phyloP scores from a whole-genome alignment of 2,888 invertebrate species.

The Hydraecia micacea region DNA sequence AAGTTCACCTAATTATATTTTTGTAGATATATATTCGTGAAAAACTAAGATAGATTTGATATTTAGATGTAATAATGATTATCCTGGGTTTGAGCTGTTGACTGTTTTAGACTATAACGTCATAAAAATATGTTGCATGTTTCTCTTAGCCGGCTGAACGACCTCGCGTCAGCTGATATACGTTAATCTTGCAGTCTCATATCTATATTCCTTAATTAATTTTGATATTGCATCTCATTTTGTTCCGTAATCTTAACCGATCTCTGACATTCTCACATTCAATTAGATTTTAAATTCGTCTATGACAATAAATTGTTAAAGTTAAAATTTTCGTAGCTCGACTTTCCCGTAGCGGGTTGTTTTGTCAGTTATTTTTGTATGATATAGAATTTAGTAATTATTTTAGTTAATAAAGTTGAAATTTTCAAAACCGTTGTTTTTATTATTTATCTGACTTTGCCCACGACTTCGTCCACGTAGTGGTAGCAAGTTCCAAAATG shows the following conservation, averaged over 20 bases:
- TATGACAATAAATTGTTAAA: constrained; percentile 27
- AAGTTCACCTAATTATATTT: constrained; percentile 59
- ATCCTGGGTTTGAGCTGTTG: constrained; percentile 43
- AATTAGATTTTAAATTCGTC: constrained; percentile 27
- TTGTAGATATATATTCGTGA: constrained; percentile 64
- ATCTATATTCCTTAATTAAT: constrained; percentile 25
- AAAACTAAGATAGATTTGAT: constrained; percentile 48
- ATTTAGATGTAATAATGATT: constrained; percentile 46
- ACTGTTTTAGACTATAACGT: constrained; percentile 34
- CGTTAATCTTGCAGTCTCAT: constrained; percentile 33
- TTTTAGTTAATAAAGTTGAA: constrained; percentile 82
- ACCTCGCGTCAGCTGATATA: constrained; percentile 24
- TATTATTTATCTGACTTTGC: constrained; percentile 29
- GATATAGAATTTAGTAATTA: constrained; percentile 71
- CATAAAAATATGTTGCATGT: constrained; percentile 30
- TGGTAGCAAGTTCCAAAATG: not conserved
- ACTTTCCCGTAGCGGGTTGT: constrained; percentile 68
- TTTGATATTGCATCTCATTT: constrained; percentile 50
- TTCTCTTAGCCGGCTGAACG: constrained; percentile 19
- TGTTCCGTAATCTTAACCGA: constrained; percentile 42
- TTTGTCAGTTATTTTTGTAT: constrained; percentile 77
- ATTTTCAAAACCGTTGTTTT: constrained; percentile 67
- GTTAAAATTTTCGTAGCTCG: constrained; percentile 28
- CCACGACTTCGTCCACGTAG: not conserved
- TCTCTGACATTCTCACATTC: constrained; percentile 54